These are phyloP conservation scores for Triplophysa bombifrons DNA, from an alignment of 2,797 vertebrate species.

Conservation along the genomic window DNA sequence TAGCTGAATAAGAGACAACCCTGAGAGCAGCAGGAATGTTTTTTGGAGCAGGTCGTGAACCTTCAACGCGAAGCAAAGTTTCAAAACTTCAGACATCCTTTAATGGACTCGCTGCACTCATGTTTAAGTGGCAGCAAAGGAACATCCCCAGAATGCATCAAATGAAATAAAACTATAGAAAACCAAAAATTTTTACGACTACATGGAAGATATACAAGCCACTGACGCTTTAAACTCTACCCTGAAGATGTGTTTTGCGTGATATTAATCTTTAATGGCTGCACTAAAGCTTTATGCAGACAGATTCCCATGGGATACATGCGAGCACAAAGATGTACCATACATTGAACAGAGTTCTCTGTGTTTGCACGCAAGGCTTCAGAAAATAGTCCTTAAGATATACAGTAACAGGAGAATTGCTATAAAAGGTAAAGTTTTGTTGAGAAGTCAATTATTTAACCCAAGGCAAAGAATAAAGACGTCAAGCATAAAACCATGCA, in stretches of 20 bases:
- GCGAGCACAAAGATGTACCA: constrained; percentile 5
- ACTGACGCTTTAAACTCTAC: constrained; percentile 14
- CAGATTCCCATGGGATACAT: constrained; percentile 11
- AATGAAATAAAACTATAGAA: background rate
- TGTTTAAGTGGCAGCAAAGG: constrained; percentile 1
- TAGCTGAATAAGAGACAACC: background rate
- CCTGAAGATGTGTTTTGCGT: constrained; percentile 23
- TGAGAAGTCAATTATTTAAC: no score
- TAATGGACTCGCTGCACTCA: constrained; percentile 14
- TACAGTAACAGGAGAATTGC: background rate
- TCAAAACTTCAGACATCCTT: constrained; percentile 1
- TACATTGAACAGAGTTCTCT: background rate
- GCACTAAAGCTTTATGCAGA: constrained; percentile 45
- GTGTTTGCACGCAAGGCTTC: constrained; percentile 14
- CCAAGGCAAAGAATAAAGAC: no score
- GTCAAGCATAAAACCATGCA: no score
- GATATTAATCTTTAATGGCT: constrained; percentile 46
- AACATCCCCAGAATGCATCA: background rate
- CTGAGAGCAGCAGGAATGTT: background rate
- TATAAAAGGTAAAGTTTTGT: background rate
- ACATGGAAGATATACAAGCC: constrained; percentile 11
- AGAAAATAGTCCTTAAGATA: background rate
- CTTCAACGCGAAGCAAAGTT: background rate
- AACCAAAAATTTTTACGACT: constrained; percentile 7
- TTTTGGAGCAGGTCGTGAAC: background rate